Evolutionary conservation across 1,140 invertebrate genomes (phyloP), one percentile per base, ranked within the genome.

Genomic region (Drosophila sturtevanti): DNA sequence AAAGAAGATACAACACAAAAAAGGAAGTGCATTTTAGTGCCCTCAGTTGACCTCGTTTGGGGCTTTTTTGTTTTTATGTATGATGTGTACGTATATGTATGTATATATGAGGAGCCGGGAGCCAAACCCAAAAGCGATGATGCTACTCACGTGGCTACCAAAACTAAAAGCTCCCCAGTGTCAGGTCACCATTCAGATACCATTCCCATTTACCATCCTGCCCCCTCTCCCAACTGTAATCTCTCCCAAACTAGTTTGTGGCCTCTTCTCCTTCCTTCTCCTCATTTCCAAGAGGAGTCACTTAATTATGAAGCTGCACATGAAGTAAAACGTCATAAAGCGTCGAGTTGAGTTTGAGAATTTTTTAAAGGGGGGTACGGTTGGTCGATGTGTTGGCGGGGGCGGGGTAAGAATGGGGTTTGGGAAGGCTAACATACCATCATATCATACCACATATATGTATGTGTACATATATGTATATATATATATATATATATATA

Each of bases 301-400:
- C 82, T 86, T 86, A 87, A 86, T 86, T 86, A 86, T 86, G 82
- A 89, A 86, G 75, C 82, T 86, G 82, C 82, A 86, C 84, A 86
- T 86, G 82, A 86, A 86, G 82, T 82, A 87, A 86, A 86, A 82
- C 82, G 82, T 86, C 82, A 86, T 86, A 86, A 86, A 86, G 79
- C 84, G 81, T 82, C 81, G 79, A 86, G 82, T 75, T 84, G 78
- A 81, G 79, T 69, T 48, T 56, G 54, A 56, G 54, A 34, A 56
- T n/a, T 56, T 56, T 71, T 38, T 51, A 31, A 55, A 63, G 27
- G 59, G 54, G 34, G 24, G 34, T 58, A 35, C n/a, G n/a, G n/a
- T n/a, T n/a, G n/a, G n/a, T n/a, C n/a, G n/a, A n/a, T n/a, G n/a
- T n/a, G n/a, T n/a, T n/a, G n/a, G n/a, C n/a, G n/a, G n/a, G n/a